phyloP scores from a whole-genome alignment of 2,888 invertebrate genomes.

The Diogma glabrata region DNA sequence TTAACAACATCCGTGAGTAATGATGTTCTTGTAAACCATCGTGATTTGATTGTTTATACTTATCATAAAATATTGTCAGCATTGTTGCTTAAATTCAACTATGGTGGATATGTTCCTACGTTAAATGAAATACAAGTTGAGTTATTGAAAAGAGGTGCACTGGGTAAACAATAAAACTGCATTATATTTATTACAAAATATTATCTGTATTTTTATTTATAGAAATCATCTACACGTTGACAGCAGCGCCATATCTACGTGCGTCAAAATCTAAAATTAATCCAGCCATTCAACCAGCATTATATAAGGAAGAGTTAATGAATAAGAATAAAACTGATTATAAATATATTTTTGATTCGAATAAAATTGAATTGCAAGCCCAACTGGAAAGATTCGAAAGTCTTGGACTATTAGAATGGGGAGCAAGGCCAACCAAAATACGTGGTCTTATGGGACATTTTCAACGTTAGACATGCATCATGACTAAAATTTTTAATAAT shows the following conservation, averaged over 20 bases:
- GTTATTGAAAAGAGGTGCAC: slow-evolving; percentile 13
- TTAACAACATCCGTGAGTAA: slow-evolving; percentile 14
- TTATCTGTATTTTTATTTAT: background rate
- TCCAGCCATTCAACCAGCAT: slow-evolving; percentile 13
- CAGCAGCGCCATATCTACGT: slow-evolving; percentile 15
- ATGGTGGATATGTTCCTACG: slow-evolving; percentile 13
- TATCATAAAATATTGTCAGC: slow-evolving; percentile 14
- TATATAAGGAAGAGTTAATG: slow-evolving; percentile 8
- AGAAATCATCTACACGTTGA: slow-evolving; percentile 14
- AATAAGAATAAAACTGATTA: slow-evolving; percentile 8
- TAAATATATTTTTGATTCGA: background rate
- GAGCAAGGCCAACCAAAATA: slow-evolving; percentile 9
- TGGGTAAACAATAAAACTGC: background rate
- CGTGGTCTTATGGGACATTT: slow-evolving; percentile 9
- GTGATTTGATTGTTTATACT: slow-evolving; percentile 15
- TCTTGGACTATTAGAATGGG: slow-evolving; percentile 15
- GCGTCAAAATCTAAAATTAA: slow-evolving; percentile 9
- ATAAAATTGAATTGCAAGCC: slow-evolving; percentile 1
- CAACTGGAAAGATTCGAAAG: slow-evolving; percentile 14
- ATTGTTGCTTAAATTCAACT: slow-evolving; percentile 12
- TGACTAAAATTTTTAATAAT: too few species aligned
- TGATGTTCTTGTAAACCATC: slow-evolving; percentile 8
- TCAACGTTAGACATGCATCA: background rate
- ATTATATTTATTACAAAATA: background rate
- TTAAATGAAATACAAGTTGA: slow-evolving; percentile 16